Evolutionary conservation across 1,140 invertebrate genomes (phyloP).

Genomic region (Acyrthosiphon pisum): DNA sequence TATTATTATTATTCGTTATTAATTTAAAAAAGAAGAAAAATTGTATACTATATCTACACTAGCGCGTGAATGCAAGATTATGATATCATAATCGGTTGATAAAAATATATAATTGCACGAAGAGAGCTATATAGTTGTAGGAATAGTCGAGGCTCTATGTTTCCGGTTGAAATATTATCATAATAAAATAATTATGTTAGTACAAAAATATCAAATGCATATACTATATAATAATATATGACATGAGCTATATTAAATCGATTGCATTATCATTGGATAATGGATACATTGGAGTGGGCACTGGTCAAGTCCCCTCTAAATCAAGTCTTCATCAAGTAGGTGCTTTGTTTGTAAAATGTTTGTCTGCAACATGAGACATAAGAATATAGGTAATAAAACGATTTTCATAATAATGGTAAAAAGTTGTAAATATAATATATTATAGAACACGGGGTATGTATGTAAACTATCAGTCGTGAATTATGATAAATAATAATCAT

Average conservation of each 20-base stretch:
- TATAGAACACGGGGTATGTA: background rate
- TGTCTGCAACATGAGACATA: background rate
- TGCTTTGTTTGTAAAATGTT: background rate
- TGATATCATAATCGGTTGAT: background rate
- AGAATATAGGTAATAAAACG: background rate
- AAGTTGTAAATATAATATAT: background rate
- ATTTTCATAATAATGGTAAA: no score
- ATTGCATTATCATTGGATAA: background rate
- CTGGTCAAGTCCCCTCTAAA: background rate
- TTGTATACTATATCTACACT: background rate
- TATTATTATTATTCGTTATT: background rate
- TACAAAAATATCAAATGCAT: background rate
- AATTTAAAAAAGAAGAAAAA: background rate
- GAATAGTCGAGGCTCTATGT: background rate
- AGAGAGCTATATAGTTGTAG: background rate
- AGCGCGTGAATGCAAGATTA: background rate
- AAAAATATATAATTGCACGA: background rate
- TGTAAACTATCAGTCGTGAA: background rate
- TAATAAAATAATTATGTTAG: background rate
- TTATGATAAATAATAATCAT: background rate
- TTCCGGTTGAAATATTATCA: background rate
- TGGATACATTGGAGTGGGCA: background rate
- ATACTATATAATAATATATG: background rate
- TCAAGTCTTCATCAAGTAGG: background rate
- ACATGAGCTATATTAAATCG: background rate